These are phyloP conservation scores for Seriola quinqueradiata DNA, from an alignment of 2,113 vertebrate genomes.

Conservation along the genomic window DNA sequence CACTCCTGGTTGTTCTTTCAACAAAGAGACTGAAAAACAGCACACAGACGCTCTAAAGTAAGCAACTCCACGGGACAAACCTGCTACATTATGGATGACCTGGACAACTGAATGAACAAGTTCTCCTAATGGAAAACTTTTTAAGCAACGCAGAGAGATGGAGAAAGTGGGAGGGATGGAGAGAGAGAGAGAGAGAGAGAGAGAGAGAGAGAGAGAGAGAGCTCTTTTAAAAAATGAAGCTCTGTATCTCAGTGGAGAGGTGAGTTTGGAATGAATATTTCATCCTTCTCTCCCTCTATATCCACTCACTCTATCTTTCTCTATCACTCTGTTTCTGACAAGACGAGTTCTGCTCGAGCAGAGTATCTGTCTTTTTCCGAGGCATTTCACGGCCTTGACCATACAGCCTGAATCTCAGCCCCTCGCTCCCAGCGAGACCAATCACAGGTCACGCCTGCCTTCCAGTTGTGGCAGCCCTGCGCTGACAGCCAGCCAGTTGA, in stretches of 20 bases:
- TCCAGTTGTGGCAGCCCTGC: constrained; percentile 13
- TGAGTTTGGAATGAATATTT: constrained; percentile 52
- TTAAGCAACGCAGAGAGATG: constrained; percentile 13
- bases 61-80: constrained; percentile 34
- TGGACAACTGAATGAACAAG: constrained; percentile 49
- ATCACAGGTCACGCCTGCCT: constrained; percentile 52
- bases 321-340: constrained; percentile 34
- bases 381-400: constrained; percentile 1
- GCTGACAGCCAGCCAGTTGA: constrained; percentile 25
- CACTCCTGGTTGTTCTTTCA: constrained; percentile 13
- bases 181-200: not conserved
- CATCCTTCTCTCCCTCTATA: constrained; percentile 3
- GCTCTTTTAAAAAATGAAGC: not conserved
- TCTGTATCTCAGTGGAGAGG: constrained; percentile 1
- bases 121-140: constrained; percentile 64
- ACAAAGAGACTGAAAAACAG: constrained; percentile 2
- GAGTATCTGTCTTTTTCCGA: constrained; percentile 15
- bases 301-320: constrained; percentile 11
- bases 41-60: constrained; percentile 19
- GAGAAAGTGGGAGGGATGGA: not conserved
- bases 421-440: constrained; percentile 38
- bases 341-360: constrained; percentile 38
- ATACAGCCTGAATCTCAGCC: constrained; percentile 35
- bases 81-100: constrained; percentile 67
- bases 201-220: not conserved